Evolutionary conservation across 2,888 invertebrate species (phyloP).

Genomic region (Amiota communis): DNA sequence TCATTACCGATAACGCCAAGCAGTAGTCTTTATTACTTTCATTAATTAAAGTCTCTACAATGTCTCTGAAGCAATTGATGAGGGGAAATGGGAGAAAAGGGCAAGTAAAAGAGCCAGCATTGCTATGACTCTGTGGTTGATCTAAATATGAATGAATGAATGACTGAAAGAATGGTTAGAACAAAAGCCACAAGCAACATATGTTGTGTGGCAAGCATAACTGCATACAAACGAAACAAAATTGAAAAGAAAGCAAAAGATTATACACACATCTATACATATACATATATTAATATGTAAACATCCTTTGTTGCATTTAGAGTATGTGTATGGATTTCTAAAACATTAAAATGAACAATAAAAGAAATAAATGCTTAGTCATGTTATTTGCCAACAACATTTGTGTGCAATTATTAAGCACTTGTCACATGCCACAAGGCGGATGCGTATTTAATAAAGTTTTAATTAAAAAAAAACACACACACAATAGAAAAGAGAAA

Average conservation of each 20-base stretch:
- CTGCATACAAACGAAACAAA: no score
- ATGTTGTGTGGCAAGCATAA: no score
- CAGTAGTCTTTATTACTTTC: neutral
- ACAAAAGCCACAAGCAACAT: no score
- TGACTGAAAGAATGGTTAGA: no score
- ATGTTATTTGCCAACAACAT: neutral
- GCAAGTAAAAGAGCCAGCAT: no score
- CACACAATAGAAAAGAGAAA: neutral
- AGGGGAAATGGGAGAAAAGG: no score
- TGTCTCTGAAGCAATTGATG: no score
- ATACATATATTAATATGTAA: neutral
- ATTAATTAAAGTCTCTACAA: constrained; percentile 2
- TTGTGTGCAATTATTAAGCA: neutral
- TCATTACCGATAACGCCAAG: constrained; percentile 6
- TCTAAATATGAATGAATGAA: no score
- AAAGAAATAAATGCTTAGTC: neutral
- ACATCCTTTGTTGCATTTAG: neutral
- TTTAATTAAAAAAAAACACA: neutral
- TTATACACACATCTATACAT: neutral
- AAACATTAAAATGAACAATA: no score
- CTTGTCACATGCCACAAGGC: neutral
- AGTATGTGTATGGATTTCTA: no score
- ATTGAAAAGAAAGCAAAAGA: no score
- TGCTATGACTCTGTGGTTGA: no score
- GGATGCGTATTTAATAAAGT: neutral